Evolutionary conservation across 2,113 vertebrate genomes (phyloP).

Genomic region (Plecturocebus donacophilus): DNA sequence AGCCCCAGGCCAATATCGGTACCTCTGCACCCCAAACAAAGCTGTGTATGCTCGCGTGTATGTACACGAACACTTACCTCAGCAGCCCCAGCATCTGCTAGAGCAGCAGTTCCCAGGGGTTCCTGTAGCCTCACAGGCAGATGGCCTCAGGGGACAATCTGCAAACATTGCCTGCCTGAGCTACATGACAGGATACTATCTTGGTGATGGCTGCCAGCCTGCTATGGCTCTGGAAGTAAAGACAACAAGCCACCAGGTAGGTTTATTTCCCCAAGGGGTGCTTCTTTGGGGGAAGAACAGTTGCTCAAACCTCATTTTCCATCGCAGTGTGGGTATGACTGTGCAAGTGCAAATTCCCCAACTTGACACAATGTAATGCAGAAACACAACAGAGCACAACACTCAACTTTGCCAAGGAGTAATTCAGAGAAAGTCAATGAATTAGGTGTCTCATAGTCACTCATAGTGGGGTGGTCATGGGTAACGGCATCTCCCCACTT

Average conservation of each 20-base stretch:
- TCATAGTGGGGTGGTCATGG: constrained; percentile 9
- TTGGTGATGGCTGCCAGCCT: constrained; percentile 51
- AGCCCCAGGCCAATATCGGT: background rate
- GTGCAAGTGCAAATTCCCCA: background rate
- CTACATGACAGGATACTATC: background rate
- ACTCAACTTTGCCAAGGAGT: background rate
- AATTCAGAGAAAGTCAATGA: constrained; percentile 8
- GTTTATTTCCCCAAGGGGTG: background rate
- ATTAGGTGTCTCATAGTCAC: background rate
- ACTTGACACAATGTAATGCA: background rate
- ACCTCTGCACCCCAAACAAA: background rate
- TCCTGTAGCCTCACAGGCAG: constrained; percentile 65
- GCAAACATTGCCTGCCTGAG: constrained; percentile 57
- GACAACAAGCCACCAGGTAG: background rate
- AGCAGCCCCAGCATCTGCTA: constrained; percentile 51
- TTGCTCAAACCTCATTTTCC: constrained; percentile 24
- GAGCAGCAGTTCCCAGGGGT: constrained; percentile 55
- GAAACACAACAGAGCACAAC: background rate
- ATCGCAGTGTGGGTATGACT: background rate
- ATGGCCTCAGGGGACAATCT: constrained; percentile 59
- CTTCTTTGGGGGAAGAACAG: background rate
- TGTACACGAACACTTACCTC: constrained; percentile 13
- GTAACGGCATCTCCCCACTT: background rate
- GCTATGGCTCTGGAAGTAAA: constrained; percentile 36
- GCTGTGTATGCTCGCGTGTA: background rate